Base-by-base conservation (phyloP, 64 coral and sea anemone species). In the Trachythela sp. region DNA sequence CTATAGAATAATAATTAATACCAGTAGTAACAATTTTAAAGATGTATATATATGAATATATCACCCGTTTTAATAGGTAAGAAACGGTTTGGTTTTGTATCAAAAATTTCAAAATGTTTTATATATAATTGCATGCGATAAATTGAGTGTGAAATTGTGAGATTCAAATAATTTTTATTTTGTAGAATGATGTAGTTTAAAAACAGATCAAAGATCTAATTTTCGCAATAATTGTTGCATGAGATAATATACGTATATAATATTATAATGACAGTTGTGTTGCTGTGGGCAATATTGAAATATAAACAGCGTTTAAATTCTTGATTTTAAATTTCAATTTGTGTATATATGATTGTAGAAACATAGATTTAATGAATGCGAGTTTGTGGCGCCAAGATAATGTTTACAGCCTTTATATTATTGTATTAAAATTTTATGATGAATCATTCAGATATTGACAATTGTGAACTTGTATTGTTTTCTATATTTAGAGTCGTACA, bases 391-490 rank as follows among this genome's bases (percentile, higher is more conserved):
- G 56, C 56, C 56, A 24, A 64, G 56, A 64, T 64, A 64, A 1
- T 80, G 75, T 80, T 80, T 80, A 80, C 75, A 30, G 30, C 33
- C 31, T 80, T 80, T 37, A 35, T 80, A 80, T 80, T 35, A 80
- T 64, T 80, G 9, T 35, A 80, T 80, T 80, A 80, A 80, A 80
- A 80, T 80, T 80, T 80, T 80, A 80, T 35, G 75, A 80, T 80
- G 75, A 35, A 80, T 80, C 26, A 80, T 39, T 9, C 30, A 5
- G 31, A 39, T 80, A 36, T 80, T 13, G 10, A 24, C 33, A 22
- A n/a, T n/a, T 68, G 71, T 77, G 31, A 8, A 77, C 13, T 27
- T 35, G 15, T 80, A 80, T 30, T 35, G 4, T 80, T 35, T n/a
- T 35, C 15, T 35, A 36, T 17, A 80, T 37, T 37, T 80, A 80